phyloP scores from a whole-genome alignment of 2,797 vertebrate genomes.

The Danio kyathit region DNA sequence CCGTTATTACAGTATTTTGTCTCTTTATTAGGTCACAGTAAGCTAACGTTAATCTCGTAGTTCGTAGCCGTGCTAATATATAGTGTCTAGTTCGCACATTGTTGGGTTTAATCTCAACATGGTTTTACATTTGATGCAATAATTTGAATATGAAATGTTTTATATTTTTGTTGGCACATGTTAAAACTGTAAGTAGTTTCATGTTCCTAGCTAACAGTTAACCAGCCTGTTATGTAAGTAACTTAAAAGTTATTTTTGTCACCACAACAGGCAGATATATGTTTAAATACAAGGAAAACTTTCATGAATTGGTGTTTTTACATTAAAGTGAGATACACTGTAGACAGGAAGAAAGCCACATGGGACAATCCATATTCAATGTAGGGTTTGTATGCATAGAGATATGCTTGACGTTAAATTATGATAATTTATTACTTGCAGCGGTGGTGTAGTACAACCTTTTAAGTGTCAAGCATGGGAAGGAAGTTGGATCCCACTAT shows the following conservation, averaged over 20 bases:
- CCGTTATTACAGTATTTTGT: background rate
- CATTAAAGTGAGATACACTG: background rate
- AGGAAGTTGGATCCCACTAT: slow-evolving; percentile 89
- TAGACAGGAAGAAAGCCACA: background rate
- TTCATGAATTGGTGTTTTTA: background rate
- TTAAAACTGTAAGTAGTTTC: background rate
- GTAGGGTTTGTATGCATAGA: no score
- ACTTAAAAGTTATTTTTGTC: background rate
- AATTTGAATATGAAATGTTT: background rate
- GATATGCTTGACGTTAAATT: background rate
- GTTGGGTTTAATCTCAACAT: background rate
- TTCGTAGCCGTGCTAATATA: background rate
- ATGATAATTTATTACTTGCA: background rate
- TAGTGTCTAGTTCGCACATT: background rate
- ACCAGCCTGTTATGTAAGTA: no score
- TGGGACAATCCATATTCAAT: background rate
- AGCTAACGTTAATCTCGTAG: background rate
- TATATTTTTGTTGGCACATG: background rate
- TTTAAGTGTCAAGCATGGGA: slow-evolving; percentile 83
- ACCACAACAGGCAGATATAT: background rate
- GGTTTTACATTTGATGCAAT: background rate
- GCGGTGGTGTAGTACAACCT: slow-evolving; percentile 30
- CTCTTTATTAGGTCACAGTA: background rate
- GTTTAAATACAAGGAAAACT: background rate
- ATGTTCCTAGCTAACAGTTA: background rate